Base-by-base conservation (phyloP, 2,888 invertebrate species). In the Geophilus truncorum region DNA sequence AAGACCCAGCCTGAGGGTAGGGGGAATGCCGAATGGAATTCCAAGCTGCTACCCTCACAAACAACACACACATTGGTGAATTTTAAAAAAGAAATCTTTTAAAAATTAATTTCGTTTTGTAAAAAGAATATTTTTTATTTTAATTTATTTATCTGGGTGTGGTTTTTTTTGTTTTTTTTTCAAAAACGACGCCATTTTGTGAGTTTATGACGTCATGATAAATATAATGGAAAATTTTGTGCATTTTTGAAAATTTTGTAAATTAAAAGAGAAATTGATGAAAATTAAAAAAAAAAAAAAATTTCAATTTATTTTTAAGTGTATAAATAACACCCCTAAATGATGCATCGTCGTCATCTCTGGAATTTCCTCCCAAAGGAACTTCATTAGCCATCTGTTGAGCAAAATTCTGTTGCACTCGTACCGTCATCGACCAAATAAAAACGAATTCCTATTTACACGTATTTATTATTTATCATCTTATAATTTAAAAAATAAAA, bases 301-400 rank as follows among this genome's bases (percentile, higher is more conserved):
- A 4, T 9, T 32, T 9, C 5, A 32, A 9, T 70, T 9, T 25
- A 28, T 15, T n/a, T 70, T 28, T 7, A 28, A 1, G 9, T 6
- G 28, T 70, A 28, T 28, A 70, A 70, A 70, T 70, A 70, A 25
- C 70, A 70, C 70, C 70, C 70, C 70, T 70, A 70, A 70, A 70
- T 70, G 70, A 70, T 28, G 70, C 70, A 70, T 70, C 70, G 70
- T 70, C 70, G 70, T 70, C 70, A 70, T 70, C 70, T 70, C 70
- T 70, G 70, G 70, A 70, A 70, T 70, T 70, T 70, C 70, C 70
- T 70, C 70, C 70, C 70, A 70, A 28, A 28, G 70, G 70, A 70
- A 70, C 70, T 70, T 70, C 70, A 70, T 70, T 70, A 70, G 70
- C 70, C 70, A 70, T 70, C 70, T 70, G 70, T 70, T 70, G 70